These are phyloP conservation scores for Gulo gulo DNA, from an alignment of 2,113 vertebrate species.

Conservation along the genomic window DNA sequence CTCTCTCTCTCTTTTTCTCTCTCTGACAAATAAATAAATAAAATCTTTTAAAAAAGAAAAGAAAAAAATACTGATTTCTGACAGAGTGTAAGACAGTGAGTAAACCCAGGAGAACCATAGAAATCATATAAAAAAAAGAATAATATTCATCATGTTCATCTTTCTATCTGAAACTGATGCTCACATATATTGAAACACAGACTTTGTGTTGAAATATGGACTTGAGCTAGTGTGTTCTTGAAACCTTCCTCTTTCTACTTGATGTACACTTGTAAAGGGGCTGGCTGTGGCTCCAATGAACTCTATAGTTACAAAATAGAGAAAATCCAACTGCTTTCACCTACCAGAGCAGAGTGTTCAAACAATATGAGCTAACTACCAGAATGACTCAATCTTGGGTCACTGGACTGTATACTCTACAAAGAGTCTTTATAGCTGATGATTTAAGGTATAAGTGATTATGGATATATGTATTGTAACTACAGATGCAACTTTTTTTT, in stretches of 20 bases:
- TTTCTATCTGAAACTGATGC: neutral
- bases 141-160: neutral
- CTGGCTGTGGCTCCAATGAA: neutral
- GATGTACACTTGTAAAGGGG: neutral
- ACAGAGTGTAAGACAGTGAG: neutral
- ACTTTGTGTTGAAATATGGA: neutral
- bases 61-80: neutral
- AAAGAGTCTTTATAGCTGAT: neutral
- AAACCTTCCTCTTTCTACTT: neutral
- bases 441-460: neutral
- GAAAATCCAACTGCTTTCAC: neutral
- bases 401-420: neutral
- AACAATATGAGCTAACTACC: neutral
- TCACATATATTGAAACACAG: neutral
- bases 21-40: neutral
- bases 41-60: neutral
- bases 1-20: no score
- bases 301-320: neutral
- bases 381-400: neutral
- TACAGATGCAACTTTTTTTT: neutral
- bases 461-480: neutral
- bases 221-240: neutral
- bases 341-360: neutral
- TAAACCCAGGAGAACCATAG: neutral
- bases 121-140: neutral